phyloP scores from a whole-genome alignment of 2,888 invertebrate species.

The Tinea trinotella region DNA sequence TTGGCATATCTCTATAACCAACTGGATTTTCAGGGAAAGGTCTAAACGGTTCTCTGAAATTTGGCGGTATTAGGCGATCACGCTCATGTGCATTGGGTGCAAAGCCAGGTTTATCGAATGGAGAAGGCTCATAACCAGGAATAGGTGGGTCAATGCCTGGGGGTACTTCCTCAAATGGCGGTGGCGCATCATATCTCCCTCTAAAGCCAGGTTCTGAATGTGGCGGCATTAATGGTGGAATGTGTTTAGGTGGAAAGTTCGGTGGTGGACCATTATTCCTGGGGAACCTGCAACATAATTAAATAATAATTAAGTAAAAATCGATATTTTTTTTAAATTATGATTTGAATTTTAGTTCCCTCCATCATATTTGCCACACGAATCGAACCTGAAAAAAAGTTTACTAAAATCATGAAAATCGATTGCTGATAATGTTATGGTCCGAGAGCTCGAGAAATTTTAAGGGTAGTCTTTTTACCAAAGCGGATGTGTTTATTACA shows the following conservation, averaged over 20 bases:
- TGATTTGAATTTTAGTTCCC: background rate
- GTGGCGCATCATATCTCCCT: constrained; percentile 50
- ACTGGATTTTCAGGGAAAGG: constrained; percentile 45
- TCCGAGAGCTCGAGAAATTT: no score
- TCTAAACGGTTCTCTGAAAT: constrained; percentile 53
- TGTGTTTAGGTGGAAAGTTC: constrained; percentile 44
- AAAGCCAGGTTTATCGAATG: constrained; percentile 63
- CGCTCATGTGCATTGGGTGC: constrained; percentile 45
- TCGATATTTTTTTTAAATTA: background rate
- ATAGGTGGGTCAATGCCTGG: constrained; percentile 76
- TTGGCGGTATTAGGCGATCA: constrained; percentile 46
- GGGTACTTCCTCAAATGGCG: constrained; percentile 71
- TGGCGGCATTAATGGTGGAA: constrained; percentile 42
- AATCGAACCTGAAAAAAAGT: constrained; percentile 34
- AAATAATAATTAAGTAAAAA: constrained; percentile 19
- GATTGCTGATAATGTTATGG: no score
- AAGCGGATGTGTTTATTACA: no score
- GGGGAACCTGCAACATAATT: constrained; percentile 53
- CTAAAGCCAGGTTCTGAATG: constrained; percentile 53
- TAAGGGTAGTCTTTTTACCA: no score
- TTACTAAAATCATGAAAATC: no score
- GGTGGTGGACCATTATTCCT: constrained; percentile 48
- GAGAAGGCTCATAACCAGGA: constrained; percentile 74
- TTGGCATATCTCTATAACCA: constrained; percentile 40
- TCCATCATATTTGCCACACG: constrained; percentile 32